These are phyloP conservation scores for Pygoscelis adeliae DNA, from an alignment of 2,113 vertebrate genomes.

Conservation along the genomic window DNA sequence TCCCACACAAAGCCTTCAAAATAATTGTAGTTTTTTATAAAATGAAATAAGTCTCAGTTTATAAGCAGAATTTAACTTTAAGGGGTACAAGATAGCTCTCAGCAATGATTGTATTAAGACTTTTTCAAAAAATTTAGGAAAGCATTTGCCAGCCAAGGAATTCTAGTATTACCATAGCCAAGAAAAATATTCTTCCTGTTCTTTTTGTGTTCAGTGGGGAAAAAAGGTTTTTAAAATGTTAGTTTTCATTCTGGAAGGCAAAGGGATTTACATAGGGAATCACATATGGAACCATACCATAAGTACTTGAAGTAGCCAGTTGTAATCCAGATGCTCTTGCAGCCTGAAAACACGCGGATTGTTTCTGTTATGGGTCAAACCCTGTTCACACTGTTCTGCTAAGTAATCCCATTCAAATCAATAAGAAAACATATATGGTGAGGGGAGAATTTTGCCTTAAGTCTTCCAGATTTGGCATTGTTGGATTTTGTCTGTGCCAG, in stretches of 20 bases:
- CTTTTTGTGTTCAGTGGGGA: background rate
- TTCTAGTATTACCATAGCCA: background rate
- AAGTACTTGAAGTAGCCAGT: background rate
- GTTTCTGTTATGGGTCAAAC: background rate
- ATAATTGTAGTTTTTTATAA: conserved; percentile 62
- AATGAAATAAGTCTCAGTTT: conserved; percentile 48
- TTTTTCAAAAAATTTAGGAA: conserved; percentile 49
- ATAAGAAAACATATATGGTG: background rate
- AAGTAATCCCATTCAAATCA: background rate
- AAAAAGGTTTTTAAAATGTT: background rate
- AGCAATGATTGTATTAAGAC: conserved; percentile 41
- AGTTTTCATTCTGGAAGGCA: conserved; percentile 8
- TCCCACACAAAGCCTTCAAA: conserved; percentile 65
- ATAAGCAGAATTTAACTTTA: conserved; percentile 66
- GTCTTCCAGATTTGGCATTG: background rate
- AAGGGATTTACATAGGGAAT: background rate
- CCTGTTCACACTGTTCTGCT: background rate
- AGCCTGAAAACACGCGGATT: background rate
- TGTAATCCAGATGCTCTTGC: conserved; percentile 20
- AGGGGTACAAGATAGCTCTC: conserved; percentile 28
- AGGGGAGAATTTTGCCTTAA: background rate
- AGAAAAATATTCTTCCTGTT: conserved; percentile 18
- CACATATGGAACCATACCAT: background rate
- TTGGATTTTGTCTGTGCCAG: background rate
- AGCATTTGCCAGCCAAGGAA: conserved; percentile 32